These are phyloP conservation scores for Chrysocyon brachyurus DNA, from an alignment of 2,797 vertebrate species.

Conservation along the genomic window DNA sequence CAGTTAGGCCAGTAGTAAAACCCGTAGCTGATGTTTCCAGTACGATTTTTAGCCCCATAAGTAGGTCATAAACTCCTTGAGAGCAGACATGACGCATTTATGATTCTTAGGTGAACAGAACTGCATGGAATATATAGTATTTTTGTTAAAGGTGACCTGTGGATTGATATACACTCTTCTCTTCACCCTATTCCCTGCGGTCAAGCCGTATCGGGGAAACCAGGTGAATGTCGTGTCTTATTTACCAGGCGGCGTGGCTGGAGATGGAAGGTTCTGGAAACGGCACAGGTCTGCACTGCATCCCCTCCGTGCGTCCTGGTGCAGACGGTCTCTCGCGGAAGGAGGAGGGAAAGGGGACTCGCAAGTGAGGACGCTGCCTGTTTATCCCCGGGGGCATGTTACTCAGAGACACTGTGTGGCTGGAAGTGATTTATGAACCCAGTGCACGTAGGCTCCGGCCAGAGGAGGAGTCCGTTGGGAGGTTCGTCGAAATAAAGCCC, in stretches of 20 bases:
- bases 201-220: constrained; percentile 46
- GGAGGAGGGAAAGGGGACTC: background rate
- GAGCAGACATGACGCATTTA: background rate
- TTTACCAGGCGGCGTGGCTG: constrained; percentile 26
- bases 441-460: background rate
- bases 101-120: constrained; percentile 33
- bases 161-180: background rate
- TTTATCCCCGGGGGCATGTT: background rate
- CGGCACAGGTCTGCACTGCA: background rate
- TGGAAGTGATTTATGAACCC: constrained; percentile 46
- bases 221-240: constrained; percentile 42
- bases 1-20: background rate
- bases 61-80: constrained; percentile 19
- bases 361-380: background rate
- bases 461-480: background rate
- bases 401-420: background rate
- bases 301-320: background rate
- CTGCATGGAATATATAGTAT: background rate
- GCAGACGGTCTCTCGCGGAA: background rate
- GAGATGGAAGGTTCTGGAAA: constrained; percentile 57
- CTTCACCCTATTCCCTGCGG: background rate
- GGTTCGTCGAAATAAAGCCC: background rate
- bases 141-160: background rate
- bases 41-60: background rate
- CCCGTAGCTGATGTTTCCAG: constrained; percentile 9